A percentile compares a stretch with the other conserved stretches of the same genome.
phyloP scores from a whole-genome alignment of 2,113 vertebrate genomes.

The Suricata suricatta region DNA sequence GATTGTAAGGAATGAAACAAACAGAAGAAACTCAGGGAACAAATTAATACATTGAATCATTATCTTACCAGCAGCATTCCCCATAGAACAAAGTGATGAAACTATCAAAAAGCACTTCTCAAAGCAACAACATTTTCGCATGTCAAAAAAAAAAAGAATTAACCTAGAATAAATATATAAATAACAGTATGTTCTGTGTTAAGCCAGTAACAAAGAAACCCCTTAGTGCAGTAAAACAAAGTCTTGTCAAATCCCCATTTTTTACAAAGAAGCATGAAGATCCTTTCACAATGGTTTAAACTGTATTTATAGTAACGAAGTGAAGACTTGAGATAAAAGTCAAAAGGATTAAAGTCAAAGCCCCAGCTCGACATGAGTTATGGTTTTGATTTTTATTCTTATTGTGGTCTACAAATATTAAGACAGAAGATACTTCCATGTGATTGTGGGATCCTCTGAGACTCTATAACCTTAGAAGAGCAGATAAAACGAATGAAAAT shows the following conservation, averaged over 20 bases:
- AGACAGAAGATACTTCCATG: conserved; percentile 79
- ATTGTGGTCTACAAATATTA: conserved; percentile 81
- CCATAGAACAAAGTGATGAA: conserved; percentile 81
- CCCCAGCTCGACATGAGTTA: conserved; percentile 78
- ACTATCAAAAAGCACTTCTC: conserved; percentile 83
- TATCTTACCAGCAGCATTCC: conserved; percentile 83
- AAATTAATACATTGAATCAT: conserved; percentile 77
- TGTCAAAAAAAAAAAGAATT: conserved; percentile 82
- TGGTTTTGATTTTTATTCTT: conserved; percentile 81
- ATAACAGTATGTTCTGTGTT: conserved; percentile 84
- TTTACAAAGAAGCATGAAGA: conserved; percentile 80
- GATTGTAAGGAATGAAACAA: conserved; percentile 79
- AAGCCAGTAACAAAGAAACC: conserved; percentile 87
- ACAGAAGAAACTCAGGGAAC: conserved; percentile 73
- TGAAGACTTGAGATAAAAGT: conserved; percentile 84
- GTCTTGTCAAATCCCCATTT: conserved; percentile 82
- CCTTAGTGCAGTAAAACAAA: conserved; percentile 85
- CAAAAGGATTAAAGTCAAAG: conserved; percentile 85
- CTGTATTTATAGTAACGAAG: conserved; percentile 85
- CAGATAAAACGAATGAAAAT: conserved; percentile 80
- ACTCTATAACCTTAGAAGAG: conserved; percentile 77
- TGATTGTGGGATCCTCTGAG: conserved; percentile 75
- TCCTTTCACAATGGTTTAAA: conserved; percentile 81
- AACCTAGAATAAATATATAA: conserved; percentile 84
- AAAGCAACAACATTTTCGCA: conserved; percentile 79